phyloP scores from a whole-genome alignment of 2,797 vertebrate genomes.

The Myiothlypis coronata region DNA sequence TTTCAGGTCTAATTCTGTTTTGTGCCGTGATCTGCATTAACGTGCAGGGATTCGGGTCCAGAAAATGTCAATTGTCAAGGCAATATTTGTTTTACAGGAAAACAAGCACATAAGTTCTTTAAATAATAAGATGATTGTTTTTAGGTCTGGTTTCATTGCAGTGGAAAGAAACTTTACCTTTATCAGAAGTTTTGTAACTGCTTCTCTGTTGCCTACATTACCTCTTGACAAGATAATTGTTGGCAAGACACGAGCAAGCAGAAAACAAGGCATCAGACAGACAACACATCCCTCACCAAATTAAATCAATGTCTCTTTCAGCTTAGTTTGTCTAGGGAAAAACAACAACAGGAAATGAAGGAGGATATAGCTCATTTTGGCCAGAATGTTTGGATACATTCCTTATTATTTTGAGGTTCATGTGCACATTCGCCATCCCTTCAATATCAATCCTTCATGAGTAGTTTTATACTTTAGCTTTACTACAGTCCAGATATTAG shows the following conservation, averaged over 20 bases:
- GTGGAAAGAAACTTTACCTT: conserved; percentile 11
- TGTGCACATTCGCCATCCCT: neutral
- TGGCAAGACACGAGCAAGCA: conserved; percentile 39
- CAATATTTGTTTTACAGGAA: neutral
- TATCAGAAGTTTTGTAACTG: conserved; percentile 31
- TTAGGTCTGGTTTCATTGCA: neutral
- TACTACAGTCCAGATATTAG: neutral
- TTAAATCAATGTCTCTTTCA: conserved; percentile 36
- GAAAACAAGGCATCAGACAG: conserved; percentile 57
- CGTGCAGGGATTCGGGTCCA: neutral
- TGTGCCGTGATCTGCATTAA: neutral
- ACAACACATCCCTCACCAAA: conserved; percentile 11
- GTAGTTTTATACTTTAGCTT: neutral
- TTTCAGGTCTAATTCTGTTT: neutral
- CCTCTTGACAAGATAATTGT: conserved; percentile 69
- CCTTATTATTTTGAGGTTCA: neutral
- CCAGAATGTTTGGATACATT: neutral
- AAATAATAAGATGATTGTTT: neutral
- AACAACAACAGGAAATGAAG: conserved; percentile 21
- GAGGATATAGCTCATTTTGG: neutral
- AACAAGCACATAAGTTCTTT: neutral
- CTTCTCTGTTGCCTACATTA: conserved; percentile 16
- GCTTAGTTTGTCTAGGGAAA: conserved; percentile 12
- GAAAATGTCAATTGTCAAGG: neutral
- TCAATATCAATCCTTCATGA: neutral